phyloP scores from a whole-genome alignment of 2,797 vertebrate genomes.

The Tapera naevia region DNA sequence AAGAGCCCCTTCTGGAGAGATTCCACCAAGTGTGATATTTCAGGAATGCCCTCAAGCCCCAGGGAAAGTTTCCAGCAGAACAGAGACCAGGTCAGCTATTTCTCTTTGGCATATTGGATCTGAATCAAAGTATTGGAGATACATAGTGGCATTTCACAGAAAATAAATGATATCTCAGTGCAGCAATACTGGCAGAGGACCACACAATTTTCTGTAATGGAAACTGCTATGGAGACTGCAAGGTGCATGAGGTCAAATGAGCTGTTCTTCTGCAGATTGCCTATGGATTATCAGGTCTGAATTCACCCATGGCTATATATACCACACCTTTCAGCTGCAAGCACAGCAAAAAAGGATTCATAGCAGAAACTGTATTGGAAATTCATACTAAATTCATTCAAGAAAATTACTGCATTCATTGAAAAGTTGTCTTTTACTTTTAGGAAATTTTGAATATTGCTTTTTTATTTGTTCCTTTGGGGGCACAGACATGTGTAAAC shows the following conservation, averaged over 20 bases:
- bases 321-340: background rate
- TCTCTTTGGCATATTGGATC: background rate
- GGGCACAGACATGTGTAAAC: background rate
- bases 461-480: background rate
- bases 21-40: background rate
- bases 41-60: background rate
- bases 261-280: background rate
- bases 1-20: background rate
- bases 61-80: background rate
- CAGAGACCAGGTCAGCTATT: background rate
- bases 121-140: background rate
- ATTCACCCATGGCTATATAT: background rate
- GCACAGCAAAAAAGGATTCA: background rate
- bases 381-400: background rate
- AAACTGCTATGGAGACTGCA: background rate
- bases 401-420: background rate
- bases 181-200: background rate
- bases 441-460: background rate
- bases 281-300: background rate
- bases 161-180: background rate
- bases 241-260: background rate
- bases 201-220: background rate
- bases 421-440: background rate
- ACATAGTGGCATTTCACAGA: background rate
- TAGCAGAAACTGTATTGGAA: background rate